These are phyloP conservation scores for Zaprionus ornatus DNA, from an alignment of 1,140 invertebrate species.

Conservation along the genomic window DNA sequence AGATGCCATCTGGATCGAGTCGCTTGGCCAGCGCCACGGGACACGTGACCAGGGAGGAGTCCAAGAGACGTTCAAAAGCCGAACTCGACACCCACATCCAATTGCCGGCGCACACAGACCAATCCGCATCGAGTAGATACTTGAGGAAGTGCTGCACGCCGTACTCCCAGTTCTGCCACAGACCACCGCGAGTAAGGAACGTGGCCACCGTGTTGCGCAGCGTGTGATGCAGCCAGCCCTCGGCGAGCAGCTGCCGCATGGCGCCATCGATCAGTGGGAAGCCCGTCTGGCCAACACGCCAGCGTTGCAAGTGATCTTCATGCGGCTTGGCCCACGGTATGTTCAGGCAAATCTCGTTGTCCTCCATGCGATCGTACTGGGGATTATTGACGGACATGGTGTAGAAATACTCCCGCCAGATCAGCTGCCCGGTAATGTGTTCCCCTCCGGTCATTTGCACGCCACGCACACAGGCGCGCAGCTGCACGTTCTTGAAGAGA, in stretches of 20 bases:
- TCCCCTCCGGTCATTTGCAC: constrained; percentile 63
- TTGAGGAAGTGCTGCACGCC: constrained; percentile 87
- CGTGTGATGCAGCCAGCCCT: constrained; percentile 89
- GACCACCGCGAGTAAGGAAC: constrained; percentile 89
- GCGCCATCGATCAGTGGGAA: constrained; percentile 91
- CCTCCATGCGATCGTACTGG: constrained; percentile 88
- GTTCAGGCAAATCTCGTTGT: constrained; percentile 89
- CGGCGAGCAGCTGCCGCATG: constrained; percentile 87
- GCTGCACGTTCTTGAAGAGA: constrained; percentile 85
- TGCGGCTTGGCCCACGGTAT: constrained; percentile 88
- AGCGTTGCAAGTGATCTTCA: constrained; percentile 85
- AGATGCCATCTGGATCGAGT: constrained; percentile 89
- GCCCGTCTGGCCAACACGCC: constrained; percentile 89
- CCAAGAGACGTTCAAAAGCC: constrained; percentile 88
- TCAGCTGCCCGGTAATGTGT: constrained; percentile 87
- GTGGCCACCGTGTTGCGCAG: constrained; percentile 89
- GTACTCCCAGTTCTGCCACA: constrained; percentile 90
- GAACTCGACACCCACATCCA: constrained; percentile 93
- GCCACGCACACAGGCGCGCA: constrained; percentile 83
- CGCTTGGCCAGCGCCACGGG: constrained; percentile 88
- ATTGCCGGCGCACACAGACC: constrained; percentile 91
- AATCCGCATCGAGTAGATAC: constrained; percentile 89
- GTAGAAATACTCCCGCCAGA: constrained; percentile 93
- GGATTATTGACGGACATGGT: constrained; percentile 89
- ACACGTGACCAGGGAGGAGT: constrained; percentile 87